Evolutionary conservation across 64 coral and sea anemone genomes (phyloP), one percentile per base, ranked within the genome.

Genomic region (Stichodactyla mertensii): DNA sequence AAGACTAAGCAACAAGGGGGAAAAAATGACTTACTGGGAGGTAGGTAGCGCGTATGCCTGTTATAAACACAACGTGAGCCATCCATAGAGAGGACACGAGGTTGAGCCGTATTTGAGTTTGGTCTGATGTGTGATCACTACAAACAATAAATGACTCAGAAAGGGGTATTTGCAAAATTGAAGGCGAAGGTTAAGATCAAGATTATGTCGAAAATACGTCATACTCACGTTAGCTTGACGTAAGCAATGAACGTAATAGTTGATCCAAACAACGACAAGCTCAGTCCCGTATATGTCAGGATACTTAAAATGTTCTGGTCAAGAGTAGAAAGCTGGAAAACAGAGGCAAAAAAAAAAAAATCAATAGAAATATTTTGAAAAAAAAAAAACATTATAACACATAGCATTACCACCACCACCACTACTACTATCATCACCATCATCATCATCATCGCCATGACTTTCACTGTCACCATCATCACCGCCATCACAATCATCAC

Each of bases 261-360:
- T 19, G 85, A 85, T 52, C 89, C 89, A 64, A 91, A 57, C 83
- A 86, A 54, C 57, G 89, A 91, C 7, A 91, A 51, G 6, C 54
- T 52, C 10, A 91, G 36, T 24, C 89, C 89, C 6, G 86, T 7
- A n/a, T 79, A 79, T 19, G 89, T 91, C 2, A 91, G 28, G 6
- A 91, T 19, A 4, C 52, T 61, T 4, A 91, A 55, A 13, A 66
- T 55, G 1, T 64, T 52, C 9, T 86, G 24, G 13, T 91, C 89
- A 26, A 27, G 16, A 12, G 36, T 18, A 4, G 80, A 82, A n/a
- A 82, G 2, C 80, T 82, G 12, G 8, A 16, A 26, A 53, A 82
- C 6, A 0, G 24, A 18, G 1, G n/a, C n/a, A n/a, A n/a, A n/a
- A n/a, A n/a, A n/a, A n/a, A n/a, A n/a, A n/a, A n/a, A n/a, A n/a